Evolutionary conservation across 2,888 invertebrate genomes (phyloP), one percentile per base, ranked within the genome.

Genomic region (Sinodicranocentrus sp.): DNA sequence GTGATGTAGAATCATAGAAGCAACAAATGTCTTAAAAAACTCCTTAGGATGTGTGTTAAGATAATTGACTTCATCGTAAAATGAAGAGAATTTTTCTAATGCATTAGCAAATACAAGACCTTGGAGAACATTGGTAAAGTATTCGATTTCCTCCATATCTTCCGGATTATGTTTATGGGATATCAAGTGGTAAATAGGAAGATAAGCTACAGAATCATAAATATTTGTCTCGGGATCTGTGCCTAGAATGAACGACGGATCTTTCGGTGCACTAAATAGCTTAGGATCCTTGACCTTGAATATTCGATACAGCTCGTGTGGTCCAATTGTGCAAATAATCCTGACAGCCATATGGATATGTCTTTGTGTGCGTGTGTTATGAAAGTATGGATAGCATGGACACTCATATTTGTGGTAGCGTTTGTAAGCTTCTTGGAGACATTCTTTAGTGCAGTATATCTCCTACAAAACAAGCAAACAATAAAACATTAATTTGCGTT

Each of bases 1-100:
- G 90, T 97, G 96, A 57, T 93, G 92, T 78, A 97, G 91, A 54
- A 97, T 90, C 25, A 94, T 63, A 21, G 86, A 72, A 0, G 87
- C 83, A 1, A 85, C 68, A 67, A 86, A 88, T 28, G 72, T 82
- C 13, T 84, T 84, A 23, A 86, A 85, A 59, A 70, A 70, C n/a
- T 86, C 78, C 67, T 72, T 71, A 5, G 84, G 70, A 33, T 85
- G 82, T 1, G 71, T 78, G 28, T 13, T 71, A 44, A 67, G 48
- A 19, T 73, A 78, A 28, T 28, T 71, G 23, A 78, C 82, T 25
- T 79, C 61, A n/a, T 73, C 77, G 61, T 85, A 87, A 67, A 87
- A 87, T 2, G 82, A 28, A 1, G 85, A 83, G 17, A 73, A 65
- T 21, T 83, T 72, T 43, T 79, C 82, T n/a, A 88, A 54, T 2